Evolutionary conservation across 2,888 invertebrate species (phyloP).

Genomic region (Synanthedon formicaeformis): DNA sequence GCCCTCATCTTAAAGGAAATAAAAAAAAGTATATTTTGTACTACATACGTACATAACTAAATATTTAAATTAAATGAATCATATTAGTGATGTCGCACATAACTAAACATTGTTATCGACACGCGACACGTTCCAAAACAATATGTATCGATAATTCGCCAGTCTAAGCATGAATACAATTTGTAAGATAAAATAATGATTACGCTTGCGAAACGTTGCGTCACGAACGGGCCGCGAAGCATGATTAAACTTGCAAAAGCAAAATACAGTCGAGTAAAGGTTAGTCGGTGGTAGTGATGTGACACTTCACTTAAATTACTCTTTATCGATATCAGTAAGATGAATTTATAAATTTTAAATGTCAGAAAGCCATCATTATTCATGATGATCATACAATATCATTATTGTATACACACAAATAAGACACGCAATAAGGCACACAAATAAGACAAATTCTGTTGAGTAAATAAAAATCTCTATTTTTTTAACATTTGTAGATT

Average conservation of each 20-base stretch:
- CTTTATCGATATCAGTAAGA: background rate
- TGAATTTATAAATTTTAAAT: background rate
- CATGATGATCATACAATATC: no score
- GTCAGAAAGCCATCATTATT: background rate
- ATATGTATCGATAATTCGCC: slow-evolving; percentile 8
- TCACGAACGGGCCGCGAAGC: slow-evolving; percentile 58
- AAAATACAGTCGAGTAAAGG: slow-evolving; percentile 64
- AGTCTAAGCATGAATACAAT: slow-evolving; percentile 56
- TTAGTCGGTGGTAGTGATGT: slow-evolving; percentile 21
- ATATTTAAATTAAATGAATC: slow-evolving; percentile 3
- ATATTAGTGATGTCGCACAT: slow-evolving; percentile 32
- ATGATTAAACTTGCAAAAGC: slow-evolving; percentile 71
- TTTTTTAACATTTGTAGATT: background rate
- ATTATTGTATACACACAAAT: no score
- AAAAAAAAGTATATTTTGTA: no score
- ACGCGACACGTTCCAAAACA: slow-evolving; percentile 7
- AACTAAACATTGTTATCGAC: slow-evolving; percentile 18
- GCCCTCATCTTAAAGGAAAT: no score
- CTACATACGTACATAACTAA: slow-evolving; percentile 1
- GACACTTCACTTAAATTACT: background rate
- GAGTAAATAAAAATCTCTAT: background rate
- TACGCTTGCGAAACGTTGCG: slow-evolving; percentile 65
- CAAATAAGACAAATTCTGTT: background rate
- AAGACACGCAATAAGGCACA: background rate
- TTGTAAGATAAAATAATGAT: slow-evolving; percentile 69